Base-by-base conservation (phyloP, 2,888 invertebrate species). In the Tromatobia lineatoria region DNA sequence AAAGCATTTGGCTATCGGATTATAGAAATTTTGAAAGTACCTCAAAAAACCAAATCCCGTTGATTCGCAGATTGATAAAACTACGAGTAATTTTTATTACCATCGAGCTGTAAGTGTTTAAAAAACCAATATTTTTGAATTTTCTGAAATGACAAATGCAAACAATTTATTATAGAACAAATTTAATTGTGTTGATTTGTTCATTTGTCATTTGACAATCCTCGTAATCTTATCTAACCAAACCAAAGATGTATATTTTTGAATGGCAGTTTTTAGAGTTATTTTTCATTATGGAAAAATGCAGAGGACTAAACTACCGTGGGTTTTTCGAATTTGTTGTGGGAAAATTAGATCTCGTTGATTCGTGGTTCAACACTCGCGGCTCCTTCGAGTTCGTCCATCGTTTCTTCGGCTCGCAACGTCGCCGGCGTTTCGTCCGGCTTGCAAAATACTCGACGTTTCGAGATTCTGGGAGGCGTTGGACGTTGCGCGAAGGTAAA, bases 401-500 rank as follows among this genome's bases (percentile, higher is more conserved):
- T 54, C 18, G 69, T 69, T 29, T 38, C 29, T 25, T 61, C 42
- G 25, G 25, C 4, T 47, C 57, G 66, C 42, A 25, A 59, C 18
- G 61, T 61, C 42, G 54, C 20, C 23, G 8, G 13, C 11, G 25
- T 47, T 8, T 70, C 57, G 38, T 52, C 52, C 29, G 45, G 67
- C 50, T 69, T 61, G 13, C 42, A 45, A 42, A 52, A 57, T 15
- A 54, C 23, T 29, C 54, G 71, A 45, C 42, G 64, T 20, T 79
- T 74, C 47, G 50, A 61, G 29, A 61, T 59, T 61, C 57, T 61
- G 34, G 29, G n/a, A 18, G 10, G 13, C 13, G 42, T 4, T 23
- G 57, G 71, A 29, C 73, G 73, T n/a, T 59, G 73, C 13, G 59
- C 45, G 29, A 70, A 52, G 11, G 69, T 69, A 10, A 76, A 76